Percentiles rank a stretch among this genome's conserved stretches.
These are phyloP conservation scores for Diaphora mendica DNA, from an alignment of 2,888 invertebrate species.

Conservation along the genomic window DNA sequence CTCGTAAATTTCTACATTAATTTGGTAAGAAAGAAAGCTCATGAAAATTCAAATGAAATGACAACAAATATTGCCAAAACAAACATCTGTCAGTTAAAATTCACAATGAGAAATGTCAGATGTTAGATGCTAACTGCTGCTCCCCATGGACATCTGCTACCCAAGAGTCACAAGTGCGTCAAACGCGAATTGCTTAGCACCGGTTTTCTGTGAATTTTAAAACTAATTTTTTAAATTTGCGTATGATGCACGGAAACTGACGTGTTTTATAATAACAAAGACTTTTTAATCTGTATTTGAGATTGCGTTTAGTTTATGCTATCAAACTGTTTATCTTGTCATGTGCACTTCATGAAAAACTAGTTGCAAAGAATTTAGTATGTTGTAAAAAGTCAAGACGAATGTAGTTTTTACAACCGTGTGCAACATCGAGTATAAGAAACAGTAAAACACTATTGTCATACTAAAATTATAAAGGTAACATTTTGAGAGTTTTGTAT, in stretches of 20 bases:
- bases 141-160: background rate
- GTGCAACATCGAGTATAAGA: background rate
- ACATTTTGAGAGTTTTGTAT: too few relatives aligned
- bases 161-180: background rate
- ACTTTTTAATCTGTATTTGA: background rate
- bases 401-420: background rate
- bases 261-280: background rate
- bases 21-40: too few relatives aligned
- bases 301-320: slow-evolving; percentile 2
- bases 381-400: slow-evolving; percentile 3
- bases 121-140: too few relatives aligned
- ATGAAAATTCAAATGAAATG: too few relatives aligned
- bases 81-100: too few relatives aligned
- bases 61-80: too few relatives aligned
- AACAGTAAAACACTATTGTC: background rate
- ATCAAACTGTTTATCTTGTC: background rate
- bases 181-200: too few relatives aligned
- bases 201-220: too few relatives aligned
- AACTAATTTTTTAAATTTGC: too few relatives aligned
- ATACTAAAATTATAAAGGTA: too few relatives aligned
- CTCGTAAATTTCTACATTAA: too few relatives aligned
- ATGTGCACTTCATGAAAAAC: background rate
- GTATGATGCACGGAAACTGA: background rate
- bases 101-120: too few relatives aligned
- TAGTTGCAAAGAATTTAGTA: slow-evolving; percentile 1